phyloP scores from a whole-genome alignment of 2,888 invertebrate genomes.

The Thysanoteuthis rhombus region DNA sequence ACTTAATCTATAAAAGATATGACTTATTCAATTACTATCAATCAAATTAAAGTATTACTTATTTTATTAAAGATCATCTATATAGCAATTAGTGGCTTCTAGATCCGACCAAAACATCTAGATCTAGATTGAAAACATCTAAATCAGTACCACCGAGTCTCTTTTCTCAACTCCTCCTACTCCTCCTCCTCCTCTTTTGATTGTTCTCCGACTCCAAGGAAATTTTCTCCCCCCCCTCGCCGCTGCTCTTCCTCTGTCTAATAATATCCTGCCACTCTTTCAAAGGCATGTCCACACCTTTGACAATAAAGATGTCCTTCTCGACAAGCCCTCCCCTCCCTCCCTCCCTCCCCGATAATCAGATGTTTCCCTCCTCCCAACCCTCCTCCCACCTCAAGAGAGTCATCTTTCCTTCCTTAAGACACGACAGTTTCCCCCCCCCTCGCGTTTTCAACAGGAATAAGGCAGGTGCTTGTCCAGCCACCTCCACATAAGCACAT shows the following conservation, averaged over 20 bases:
- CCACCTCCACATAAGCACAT: not conserved
- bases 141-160: too few species aligned
- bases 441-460: not conserved
- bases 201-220: not conserved
- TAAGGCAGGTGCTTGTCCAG: not conserved
- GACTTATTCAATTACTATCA: too few species aligned
- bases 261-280: not conserved
- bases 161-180: too few species aligned
- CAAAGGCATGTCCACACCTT: not conserved
- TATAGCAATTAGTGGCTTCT: too few species aligned
- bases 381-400: not conserved
- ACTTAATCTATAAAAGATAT: too few species aligned
- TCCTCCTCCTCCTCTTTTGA: not conserved
- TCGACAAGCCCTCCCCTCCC: too few species aligned
- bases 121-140: too few species aligned
- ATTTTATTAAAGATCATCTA: too few species aligned
- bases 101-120: too few species aligned
- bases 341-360: too few species aligned
- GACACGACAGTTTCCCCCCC: not conserved
- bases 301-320: not conserved
- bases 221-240: not conserved
- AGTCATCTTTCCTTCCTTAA: not conserved
- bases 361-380: not conserved
- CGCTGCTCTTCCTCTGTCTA: not conserved
- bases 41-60: too few species aligned